Evolutionary conservation across 1,140 invertebrate genomes (phyloP), one percentile per base, ranked within the genome.

Genomic region (Drosophila insularis): DNA sequence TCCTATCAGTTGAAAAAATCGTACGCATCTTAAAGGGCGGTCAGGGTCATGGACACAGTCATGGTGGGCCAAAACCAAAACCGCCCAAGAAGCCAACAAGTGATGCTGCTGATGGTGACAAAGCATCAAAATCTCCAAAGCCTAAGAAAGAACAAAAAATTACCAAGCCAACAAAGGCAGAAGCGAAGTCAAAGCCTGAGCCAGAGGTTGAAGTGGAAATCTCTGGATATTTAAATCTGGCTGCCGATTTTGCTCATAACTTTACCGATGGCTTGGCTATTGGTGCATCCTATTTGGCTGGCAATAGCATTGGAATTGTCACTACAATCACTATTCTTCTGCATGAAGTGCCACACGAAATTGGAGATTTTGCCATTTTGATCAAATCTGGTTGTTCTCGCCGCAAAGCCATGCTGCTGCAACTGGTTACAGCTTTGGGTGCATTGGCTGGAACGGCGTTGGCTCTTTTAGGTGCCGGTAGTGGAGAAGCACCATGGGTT

Each of bases 261-360:
- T 99, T 99, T 92, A 98, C 98, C 0, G 98, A 99, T 93, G 98
- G 98, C 0, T 93, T 99, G 55, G 98, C 98, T 0, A 96, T 99
- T 17, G 98, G 97, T 13, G 98, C 97, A 0, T 98, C 97, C 43
- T 99, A 99, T 93, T 93, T 98, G 7, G 96, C 98, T 7, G 96
- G 96, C 4, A 95, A 96, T 80, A 93, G 97, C 90, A 95, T 98
- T 62, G 98, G 98, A 1, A 89, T 96, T 8, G 93, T 99, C 0
- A 99, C 98, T 6, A 99, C 98, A 0, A 95, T 98, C 68, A 98
- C 98, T 35, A 99, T 99, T 53, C 61, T 92, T 89, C 93, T 98
- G 27, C 98, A 99, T 89, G 98, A 99, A 93, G 97, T 99, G 63
- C 98, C 98, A 0, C 98, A 99, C 90, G 98, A 99, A 92, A 96